Base-by-base conservation (phyloP, 2,888 invertebrate species). In the Ommatoiulus sabulosus region DNA sequence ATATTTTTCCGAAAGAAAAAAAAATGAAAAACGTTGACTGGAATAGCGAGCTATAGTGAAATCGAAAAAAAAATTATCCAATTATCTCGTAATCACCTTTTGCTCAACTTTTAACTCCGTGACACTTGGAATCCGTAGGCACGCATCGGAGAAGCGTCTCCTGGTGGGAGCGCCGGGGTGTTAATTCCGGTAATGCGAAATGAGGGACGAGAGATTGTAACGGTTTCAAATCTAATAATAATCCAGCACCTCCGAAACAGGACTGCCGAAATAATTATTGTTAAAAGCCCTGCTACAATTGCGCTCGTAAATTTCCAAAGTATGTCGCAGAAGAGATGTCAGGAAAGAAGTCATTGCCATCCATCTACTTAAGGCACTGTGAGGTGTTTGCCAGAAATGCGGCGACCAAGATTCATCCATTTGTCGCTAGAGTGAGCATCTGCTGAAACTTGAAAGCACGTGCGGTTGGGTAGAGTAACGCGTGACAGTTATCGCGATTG, bases 61-160 rank as follows among this genome's bases (percentile, higher is more conserved):
- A 52, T 52, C 52, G 17, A 52, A 52, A 52, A 52, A 52, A 52
- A 52, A 52, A 52, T 15, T 52, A 52, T 52, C 52, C 52, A 52
- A 52, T 52, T 52, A 52, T 52, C 52, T 52, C 52, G 52, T 52
- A 52, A 52, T 52, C 52, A 52, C 52, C 52, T 52, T 52, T 52
- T 52, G 52, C 52, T 52, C 52, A 52, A 52, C 52, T 52, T 52
- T 52, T 52, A 52, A 52, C 52, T 52, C 52, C 52, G 52, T 52
- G 52, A 52, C 52, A 52, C 52, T 10, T 52, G 15, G 52, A 52
- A 52, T 52, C 52, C 52, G 52, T 52, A 17, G 52, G 17, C 12
- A 52, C 52, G 52, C 52, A 52, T 15, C 17, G 12, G 52, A 52
- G 52, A 52, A 52, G 52, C 12, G 17, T 8, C 52, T 52, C 52